Conservation (phyloP, 2,113 vertebrate genomes). For the Oncorhynchus gorbuscha region DNA sequence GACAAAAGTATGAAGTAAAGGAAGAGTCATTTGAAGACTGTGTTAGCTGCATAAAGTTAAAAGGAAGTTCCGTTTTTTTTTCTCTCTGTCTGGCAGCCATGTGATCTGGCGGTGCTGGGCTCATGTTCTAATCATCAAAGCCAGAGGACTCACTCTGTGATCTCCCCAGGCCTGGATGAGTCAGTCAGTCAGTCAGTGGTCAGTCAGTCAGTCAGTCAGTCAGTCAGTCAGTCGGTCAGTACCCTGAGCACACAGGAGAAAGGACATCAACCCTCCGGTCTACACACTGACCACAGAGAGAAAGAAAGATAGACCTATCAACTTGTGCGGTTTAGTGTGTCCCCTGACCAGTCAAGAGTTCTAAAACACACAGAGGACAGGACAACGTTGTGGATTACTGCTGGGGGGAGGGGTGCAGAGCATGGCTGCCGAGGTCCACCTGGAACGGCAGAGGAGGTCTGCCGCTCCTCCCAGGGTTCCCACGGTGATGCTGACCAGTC, state of each 20-base stretch:
- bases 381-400: background rate
- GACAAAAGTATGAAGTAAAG: background rate
- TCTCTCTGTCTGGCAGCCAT: no score
- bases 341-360: no score
- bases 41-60: background rate
- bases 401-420: conserved; percentile 12
- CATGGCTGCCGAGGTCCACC: conserved; percentile 64
- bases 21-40: background rate
- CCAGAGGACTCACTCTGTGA: no score
- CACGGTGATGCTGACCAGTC: conserved; percentile 71
- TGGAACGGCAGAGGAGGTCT: conserved; percentile 49
- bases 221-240: background rate
- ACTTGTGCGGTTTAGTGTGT: background rate
- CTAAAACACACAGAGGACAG: no score
- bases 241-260: background rate
- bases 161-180: no score
- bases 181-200: no score
- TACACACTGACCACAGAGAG: no score
- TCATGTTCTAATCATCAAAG: no score
- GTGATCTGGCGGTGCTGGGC: no score
- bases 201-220: no score
- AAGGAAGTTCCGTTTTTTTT: no score
- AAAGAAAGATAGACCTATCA: background rate
- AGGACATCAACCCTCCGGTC: no score
- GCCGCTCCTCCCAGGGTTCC: conserved; percentile 50